Evolutionary conservation across 2,113 vertebrate species (phyloP).

Genomic region (Indicator indicator): DNA sequence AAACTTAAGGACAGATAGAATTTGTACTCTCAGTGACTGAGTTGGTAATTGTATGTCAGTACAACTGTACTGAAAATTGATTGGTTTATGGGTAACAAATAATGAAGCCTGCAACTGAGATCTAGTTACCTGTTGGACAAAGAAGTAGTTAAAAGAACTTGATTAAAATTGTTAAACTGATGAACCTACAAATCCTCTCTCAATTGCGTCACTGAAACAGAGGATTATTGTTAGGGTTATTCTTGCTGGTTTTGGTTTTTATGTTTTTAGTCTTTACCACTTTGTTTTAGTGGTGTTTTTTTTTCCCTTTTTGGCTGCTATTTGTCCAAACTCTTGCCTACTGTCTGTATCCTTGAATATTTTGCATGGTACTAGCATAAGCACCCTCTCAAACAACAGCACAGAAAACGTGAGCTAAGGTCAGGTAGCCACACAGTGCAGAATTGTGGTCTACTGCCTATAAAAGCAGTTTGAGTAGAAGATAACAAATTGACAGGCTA

Average conservation of each 20-base stretch:
- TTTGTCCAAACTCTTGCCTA: background rate
- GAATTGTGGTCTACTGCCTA: background rate
- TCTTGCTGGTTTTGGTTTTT: background rate
- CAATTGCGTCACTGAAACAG: background rate
- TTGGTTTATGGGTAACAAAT: background rate
- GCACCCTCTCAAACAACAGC: background rate
- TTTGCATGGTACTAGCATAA: background rate
- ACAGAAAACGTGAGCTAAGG: background rate
- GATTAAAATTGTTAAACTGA: background rate
- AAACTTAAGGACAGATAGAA: background rate
- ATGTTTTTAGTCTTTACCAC: background rate
- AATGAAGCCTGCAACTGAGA: background rate
- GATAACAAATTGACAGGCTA: background rate
- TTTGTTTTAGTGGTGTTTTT: background rate
- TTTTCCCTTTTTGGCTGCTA: background rate
- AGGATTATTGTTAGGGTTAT: background rate
- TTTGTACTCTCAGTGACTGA: background rate
- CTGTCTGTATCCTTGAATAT: background rate
- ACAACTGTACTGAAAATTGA: background rate
- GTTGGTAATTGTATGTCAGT: background rate
- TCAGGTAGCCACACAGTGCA: accelerated
- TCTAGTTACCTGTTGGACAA: background rate
- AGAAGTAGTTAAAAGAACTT: background rate
- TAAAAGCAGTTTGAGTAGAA: background rate
- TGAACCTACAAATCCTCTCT: background rate